Base-by-base conservation (phyloP, 2,113 vertebrate genomes). In the Todiramphus saurophagus region DNA sequence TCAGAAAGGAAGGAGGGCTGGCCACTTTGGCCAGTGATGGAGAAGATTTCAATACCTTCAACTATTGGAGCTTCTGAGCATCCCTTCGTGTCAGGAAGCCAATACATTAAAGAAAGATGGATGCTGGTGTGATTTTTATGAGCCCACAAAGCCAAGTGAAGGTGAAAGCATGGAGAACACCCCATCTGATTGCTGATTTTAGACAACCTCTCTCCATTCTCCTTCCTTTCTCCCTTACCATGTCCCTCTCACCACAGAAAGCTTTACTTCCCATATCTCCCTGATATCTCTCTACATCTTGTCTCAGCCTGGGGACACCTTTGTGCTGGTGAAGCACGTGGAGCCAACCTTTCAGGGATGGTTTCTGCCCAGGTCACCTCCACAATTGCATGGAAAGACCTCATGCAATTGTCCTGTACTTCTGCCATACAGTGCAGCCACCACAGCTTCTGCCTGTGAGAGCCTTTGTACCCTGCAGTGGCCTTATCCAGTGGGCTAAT, bases 11-110 rank as follows among this genome's bases (percentile, higher is more conserved):
- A 87, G 89, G 63, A 84, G 16, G 4, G n/a, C 66, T 89, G 87
- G 79, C 85, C 95, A 77, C 77, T 96, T 95, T 81, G 86, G 92
- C 93, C 96, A 93, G 92, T 87, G 95, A 96, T 27, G 93, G 94
- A 93, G 93, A 96, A 96, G 93, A 94, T 79, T 82, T 85, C 19
- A 14, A 50, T 70, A 41, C 39, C 78, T 96, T 90, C 55, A 95
- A 96, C 94, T 97, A 86, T 73, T 95, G 95, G 84, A 88, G 72
- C 24, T 77, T 78, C 83, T 91, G 69, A 87, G 51, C 23, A 62
- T 62, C 70, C 70, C 89, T 72, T 96, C 82, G 43, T 67, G 44
- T 11, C 64, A 85, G 67, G 79, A 83, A 73, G 64, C 44, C 83
- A 86, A 69, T 69, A 90, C 12, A 27, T 90, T 83, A 79, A 56